Conservation (phyloP, 2,113 vertebrate species). For the Limnothrissa miodon region DNA sequence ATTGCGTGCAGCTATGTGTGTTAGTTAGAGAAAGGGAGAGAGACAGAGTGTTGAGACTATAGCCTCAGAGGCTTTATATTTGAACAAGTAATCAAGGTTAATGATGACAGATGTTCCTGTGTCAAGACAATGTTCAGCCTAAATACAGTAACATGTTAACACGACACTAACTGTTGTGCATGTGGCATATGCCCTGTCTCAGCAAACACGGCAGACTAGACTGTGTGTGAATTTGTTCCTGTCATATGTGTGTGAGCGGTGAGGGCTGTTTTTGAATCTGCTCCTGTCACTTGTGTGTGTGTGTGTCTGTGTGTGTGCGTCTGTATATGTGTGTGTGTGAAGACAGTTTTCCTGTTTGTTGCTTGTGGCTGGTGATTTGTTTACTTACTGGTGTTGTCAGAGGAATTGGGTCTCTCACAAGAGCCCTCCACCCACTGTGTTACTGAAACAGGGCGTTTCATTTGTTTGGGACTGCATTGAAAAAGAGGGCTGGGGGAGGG, state of each 20-base stretch:
- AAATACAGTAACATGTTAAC: not conserved
- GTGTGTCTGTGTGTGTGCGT: conserved; percentile 24
- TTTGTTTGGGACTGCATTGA: not conserved
- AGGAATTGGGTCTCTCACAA: conserved; percentile 20
- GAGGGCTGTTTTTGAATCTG: not conserved
- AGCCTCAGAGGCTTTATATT: not conserved
- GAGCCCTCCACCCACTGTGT: not conserved
- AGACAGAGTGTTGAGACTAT: conserved; percentile 43
- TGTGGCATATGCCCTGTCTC: not conserved
- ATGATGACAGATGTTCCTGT: not conserved
- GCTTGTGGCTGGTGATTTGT: conserved; percentile 23
- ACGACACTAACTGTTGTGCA: not conserved
- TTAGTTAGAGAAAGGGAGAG: no score
- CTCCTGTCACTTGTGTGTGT: conserved; percentile 7
- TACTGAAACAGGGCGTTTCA: not conserved
- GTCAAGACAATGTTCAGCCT: not conserved
- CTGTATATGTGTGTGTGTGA: conserved; percentile 36
- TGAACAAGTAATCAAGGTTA: not conserved
- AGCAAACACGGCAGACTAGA: not conserved
- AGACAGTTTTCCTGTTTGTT: conserved; percentile 34
- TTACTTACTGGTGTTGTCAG: conserved; percentile 23
- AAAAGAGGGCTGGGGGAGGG: not conserved
- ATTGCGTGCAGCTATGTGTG: not conserved
- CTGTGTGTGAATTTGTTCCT: not conserved
- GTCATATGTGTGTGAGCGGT: conserved; percentile 14